A percentile compares a stretch with the other conserved stretches of the same genome.
Conservation (phyloP, 1,140 invertebrate genomes). For the Thaumatotibia leucotreta region DNA sequence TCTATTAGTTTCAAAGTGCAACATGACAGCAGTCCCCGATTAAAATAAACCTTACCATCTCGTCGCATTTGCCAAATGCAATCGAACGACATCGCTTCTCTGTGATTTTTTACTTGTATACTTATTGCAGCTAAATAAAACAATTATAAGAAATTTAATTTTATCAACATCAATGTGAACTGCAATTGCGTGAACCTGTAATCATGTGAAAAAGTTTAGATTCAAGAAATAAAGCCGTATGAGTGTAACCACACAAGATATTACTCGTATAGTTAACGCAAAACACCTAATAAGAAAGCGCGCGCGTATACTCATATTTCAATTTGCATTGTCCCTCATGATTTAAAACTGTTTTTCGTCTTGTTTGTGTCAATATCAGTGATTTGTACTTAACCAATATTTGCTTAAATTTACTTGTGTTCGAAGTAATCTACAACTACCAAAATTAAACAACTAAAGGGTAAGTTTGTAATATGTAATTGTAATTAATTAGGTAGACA, state of each 20-base stretch:
- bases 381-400: background rate
- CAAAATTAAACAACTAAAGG: conserved; percentile 60
- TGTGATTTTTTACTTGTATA: background rate
- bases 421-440: conserved; percentile 17
- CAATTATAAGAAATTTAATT: background rate
- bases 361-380: background rate
- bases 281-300: background rate
- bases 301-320: too few relatives aligned
- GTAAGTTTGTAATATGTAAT: conserved; percentile 28
- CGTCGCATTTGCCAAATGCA: conserved; percentile 7
- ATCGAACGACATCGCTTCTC: background rate
- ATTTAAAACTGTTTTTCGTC: too few relatives aligned
- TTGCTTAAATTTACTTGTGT: background rate
- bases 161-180: background rate
- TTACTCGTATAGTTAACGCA: background rate
- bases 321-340: too few relatives aligned
- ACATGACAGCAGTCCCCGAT: background rate
- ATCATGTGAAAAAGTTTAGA: background rate
- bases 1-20: background rate
- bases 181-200: background rate
- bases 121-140: too few relatives aligned
- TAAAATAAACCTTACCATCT: background rate
- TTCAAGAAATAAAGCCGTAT: too few relatives aligned
- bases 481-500: too few relatives aligned
- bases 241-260: too few relatives aligned